These are phyloP conservation scores for Dipodomys stephensi DNA, from an alignment of 2,113 vertebrate genomes.

Conservation along the genomic window DNA sequence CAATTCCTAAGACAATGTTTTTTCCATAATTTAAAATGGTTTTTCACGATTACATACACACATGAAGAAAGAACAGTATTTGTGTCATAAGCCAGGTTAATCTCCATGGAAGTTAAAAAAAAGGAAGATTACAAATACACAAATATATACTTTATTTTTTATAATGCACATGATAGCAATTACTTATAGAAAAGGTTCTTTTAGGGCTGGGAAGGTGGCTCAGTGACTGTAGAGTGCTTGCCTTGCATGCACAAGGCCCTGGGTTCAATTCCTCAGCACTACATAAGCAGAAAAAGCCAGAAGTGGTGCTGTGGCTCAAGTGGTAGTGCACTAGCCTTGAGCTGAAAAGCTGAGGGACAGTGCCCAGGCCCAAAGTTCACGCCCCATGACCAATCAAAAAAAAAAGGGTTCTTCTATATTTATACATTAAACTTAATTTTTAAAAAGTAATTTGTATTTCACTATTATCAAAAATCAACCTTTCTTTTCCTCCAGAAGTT, in stretches of 20 bases:
- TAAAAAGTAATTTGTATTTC: slow-evolving; percentile 8
- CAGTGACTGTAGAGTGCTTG: no score
- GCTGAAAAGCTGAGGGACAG: no score
- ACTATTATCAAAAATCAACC: slow-evolving; percentile 16
- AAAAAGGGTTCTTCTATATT: slow-evolving; percentile 1
- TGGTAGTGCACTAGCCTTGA: no score
- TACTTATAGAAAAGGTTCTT: slow-evolving; percentile 28
- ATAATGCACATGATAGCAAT: slow-evolving; percentile 18
- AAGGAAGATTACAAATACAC: not conserved
- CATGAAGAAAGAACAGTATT: not conserved
- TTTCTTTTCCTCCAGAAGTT: not conserved
- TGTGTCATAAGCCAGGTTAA: not conserved
- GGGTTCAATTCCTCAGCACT: no score
- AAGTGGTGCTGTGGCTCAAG: no score
- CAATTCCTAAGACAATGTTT: not conserved
- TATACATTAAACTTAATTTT: slow-evolving; percentile 33
- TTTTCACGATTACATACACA: not conserved
- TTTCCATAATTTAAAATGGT: not conserved
- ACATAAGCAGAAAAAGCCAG: no score
- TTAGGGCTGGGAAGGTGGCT: not conserved
- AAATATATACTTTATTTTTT: not conserved
- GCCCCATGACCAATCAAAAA: no score
- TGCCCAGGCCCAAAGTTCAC: no score
- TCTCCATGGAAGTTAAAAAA: not conserved
- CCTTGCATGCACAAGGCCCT: no score